These are phyloP conservation scores for Heterochromis multidens DNA, from an alignment of 2,113 vertebrate genomes.

Conservation along the genomic window DNA sequence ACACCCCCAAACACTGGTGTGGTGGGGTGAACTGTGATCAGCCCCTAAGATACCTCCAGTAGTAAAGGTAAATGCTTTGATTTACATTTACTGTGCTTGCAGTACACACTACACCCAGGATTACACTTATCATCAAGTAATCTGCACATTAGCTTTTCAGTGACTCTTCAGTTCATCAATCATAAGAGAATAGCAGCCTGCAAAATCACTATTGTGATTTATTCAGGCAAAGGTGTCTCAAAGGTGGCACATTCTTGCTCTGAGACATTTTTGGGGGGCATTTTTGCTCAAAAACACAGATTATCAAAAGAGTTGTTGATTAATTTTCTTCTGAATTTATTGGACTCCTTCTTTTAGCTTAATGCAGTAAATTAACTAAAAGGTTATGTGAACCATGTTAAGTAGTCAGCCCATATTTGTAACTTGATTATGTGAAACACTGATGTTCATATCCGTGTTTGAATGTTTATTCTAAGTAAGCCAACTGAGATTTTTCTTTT, in stretches of 20 bases:
- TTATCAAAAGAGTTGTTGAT: neutral
- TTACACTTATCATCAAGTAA: neutral
- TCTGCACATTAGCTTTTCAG: neutral
- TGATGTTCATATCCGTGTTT: neutral
- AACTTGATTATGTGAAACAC: neutral
- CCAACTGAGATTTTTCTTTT: neutral
- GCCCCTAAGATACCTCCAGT: neutral
- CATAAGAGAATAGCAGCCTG: neutral
- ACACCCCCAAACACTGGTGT: slow-evolving; percentile 34
- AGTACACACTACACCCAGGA: neutral
- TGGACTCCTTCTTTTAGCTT: neutral
- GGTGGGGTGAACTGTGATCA: neutral
- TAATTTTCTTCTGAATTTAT: neutral
- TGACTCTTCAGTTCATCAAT: neutral
- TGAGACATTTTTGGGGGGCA: too few relatives aligned
- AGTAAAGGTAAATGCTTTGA: neutral
- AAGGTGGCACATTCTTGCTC: too few relatives aligned
- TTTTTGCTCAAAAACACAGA: neutral
- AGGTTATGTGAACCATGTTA: neutral
- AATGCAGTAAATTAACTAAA: neutral
- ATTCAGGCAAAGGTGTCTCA: too few relatives aligned
- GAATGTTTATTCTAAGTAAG: too few relatives aligned
- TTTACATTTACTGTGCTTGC: neutral
- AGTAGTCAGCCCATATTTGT: neutral
- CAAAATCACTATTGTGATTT: neutral